phyloP scores from a whole-genome alignment of 2,888 invertebrate species.

The Petrophora chlorosata region DNA sequence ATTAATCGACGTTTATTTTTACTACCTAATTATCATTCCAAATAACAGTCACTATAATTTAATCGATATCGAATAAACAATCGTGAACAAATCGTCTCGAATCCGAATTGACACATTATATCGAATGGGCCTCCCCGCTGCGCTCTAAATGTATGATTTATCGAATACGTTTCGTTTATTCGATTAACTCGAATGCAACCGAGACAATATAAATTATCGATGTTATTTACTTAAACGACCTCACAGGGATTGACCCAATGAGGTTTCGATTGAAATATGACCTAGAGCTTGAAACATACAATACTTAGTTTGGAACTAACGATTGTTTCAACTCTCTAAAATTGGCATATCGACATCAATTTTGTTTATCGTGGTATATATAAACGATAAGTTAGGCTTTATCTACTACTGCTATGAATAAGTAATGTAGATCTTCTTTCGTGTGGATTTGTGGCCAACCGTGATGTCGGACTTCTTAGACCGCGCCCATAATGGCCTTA shows the following conservation, averaged over 20 bases:
- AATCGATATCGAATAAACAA: slow-evolving; percentile 23
- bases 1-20: slow-evolving; percentile 13
- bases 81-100: slow-evolving; percentile 23
- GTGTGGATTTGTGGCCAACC: too few species aligned
- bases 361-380: too few species aligned
- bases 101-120: slow-evolving; percentile 35
- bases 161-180: slow-evolving; percentile 25
- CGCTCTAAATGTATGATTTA: slow-evolving; percentile 35
- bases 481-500: too few species aligned
- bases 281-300: slow-evolving; percentile 3
- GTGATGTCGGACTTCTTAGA: too few species aligned
- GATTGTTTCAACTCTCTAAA: too few species aligned
- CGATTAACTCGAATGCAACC: slow-evolving; percentile 28
- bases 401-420: too few species aligned
- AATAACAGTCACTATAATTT: slow-evolving; percentile 21
- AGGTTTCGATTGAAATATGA: slow-evolving; percentile 12
- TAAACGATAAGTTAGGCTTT: too few species aligned
- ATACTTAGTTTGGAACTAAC: too few species aligned
- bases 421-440: too few species aligned
- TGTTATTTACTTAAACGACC: slow-evolving; percentile 24
- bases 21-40: slow-evolving; percentile 18
- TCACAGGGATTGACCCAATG: slow-evolving; percentile 17
- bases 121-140: slow-evolving; percentile 37
- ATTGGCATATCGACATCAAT: too few species aligned
- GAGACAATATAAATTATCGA: slow-evolving; percentile 27